phyloP scores from a whole-genome alignment of 1,140 invertebrate genomes.

The Aphis gossypii region DNA sequence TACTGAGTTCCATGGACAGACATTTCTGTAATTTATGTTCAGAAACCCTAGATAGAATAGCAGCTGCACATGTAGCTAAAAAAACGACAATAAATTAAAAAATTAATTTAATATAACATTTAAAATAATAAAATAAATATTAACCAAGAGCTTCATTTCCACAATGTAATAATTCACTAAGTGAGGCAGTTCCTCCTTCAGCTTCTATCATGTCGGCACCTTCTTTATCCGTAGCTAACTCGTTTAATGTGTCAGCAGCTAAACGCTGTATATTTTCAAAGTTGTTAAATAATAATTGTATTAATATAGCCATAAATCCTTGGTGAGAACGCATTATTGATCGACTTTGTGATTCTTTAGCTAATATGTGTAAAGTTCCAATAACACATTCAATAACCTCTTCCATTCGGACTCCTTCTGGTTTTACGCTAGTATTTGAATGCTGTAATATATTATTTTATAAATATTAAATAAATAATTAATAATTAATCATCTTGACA shows the following conservation, averaged over 20 bases:
- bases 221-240: constrained; percentile 94
- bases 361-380: constrained; percentile 96
- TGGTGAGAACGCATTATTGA: constrained; percentile 90
- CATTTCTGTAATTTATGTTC: constrained; percentile 97
- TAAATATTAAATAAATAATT: constrained; percentile 60
- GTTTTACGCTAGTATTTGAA: constrained; percentile 76
- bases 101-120: neutral
- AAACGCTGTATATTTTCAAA: constrained; percentile 94
- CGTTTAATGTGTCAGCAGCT: constrained; percentile 94
- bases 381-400: constrained; percentile 98
- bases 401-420: constrained; percentile 97
- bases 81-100: neutral
- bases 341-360: constrained; percentile 90
- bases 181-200: constrained; percentile 93
- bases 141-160: constrained; percentile 79
- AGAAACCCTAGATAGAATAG: constrained; percentile 96
- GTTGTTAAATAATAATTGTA: constrained; percentile 88
- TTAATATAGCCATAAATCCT: constrained; percentile 88
- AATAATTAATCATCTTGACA: neutral
- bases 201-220: constrained; percentile 96
- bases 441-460: constrained; percentile 69
- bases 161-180: constrained; percentile 94
- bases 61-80: constrained; percentile 94
- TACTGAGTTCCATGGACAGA: constrained; percentile 93
- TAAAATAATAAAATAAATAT: constrained; percentile 31